Evolutionary conservation across 53 echinoderm and acorn worm genomes (phyloP), one percentile per base, ranked within the genome.

Genomic region (Apostichopus leukothele): DNA sequence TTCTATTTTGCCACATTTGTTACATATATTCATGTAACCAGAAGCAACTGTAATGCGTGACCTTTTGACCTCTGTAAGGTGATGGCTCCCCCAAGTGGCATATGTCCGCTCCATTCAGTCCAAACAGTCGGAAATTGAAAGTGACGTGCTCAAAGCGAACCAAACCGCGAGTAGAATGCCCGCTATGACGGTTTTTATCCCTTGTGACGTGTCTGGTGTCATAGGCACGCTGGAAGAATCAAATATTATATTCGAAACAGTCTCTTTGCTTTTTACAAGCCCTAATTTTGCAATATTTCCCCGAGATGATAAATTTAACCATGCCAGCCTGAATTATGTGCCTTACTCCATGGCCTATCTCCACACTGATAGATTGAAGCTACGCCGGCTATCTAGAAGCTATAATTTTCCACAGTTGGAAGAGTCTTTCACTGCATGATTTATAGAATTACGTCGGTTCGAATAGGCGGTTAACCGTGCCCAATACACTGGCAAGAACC

Each of bases 41-140:
- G 81, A 81, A 81, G 81, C 81, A 81, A 81, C 81, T 81, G 81
- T 81, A 81, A 81, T 81, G 81, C 59, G 52, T 14, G 55, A 81
- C 81, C 81, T 54, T 16, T 53, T 81, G 81, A 81, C 81, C 81
- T 51, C 16, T 59, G 81, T 81, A 51, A 81, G 81, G 81, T 23
- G 81, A 81, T 18, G 81, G 20, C 81, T 54, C 59, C 39, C 55
- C 55, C 19, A 11, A 81, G 53, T 81, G 54, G 81, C 81, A 81
- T 59, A 81, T 81, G 81, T 51, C 81, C 81, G 54, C 57, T 81
- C 11, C 81, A 51, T 53, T 81, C 81, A 55, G 54, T 54, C 81
- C 55, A 59, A 55, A 20, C 19, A 13, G 55, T 81, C 81, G 81
- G 81, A 81, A 81, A 81, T 81, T 81, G 59, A 59, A 81, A 55